These are phyloP conservation scores for Heliconius ismenius DNA, from an alignment of 2,888 invertebrate species.

Conservation along the genomic window DNA sequence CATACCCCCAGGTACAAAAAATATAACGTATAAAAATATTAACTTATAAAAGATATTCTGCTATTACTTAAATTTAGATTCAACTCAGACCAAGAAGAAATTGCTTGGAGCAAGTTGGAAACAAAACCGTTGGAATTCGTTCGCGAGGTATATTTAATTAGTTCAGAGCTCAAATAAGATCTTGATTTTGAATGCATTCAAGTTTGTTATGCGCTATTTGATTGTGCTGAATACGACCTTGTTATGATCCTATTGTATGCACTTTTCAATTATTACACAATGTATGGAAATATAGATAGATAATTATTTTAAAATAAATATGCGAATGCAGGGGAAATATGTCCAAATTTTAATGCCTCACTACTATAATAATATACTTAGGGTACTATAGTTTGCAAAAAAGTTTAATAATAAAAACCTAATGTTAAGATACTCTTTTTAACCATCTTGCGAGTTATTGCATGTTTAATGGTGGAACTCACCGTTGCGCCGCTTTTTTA, in stretches of 20 bases:
- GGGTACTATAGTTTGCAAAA: too few species aligned
- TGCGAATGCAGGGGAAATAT: too few species aligned
- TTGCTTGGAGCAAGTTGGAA: slow-evolving; percentile 49
- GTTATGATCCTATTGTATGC: not conserved
- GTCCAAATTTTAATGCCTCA: too few species aligned
- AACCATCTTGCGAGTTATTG: not conserved
- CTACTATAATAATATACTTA: too few species aligned
- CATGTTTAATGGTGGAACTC: not conserved
- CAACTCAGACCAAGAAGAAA: slow-evolving; percentile 37
- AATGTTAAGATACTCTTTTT: not conserved
- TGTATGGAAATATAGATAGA: too few species aligned
- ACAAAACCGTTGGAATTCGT: slow-evolving; percentile 48
- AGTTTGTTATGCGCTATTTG: slow-evolving; percentile 26
- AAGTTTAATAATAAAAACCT: too few species aligned
- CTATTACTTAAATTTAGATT: slow-evolving; percentile 27
- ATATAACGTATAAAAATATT: not conserved
- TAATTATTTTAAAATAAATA: too few species aligned
- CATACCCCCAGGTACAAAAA: not conserved
- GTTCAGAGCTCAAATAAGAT: slow-evolving; percentile 45
- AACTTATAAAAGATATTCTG: slow-evolving; percentile 6
- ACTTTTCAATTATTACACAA: not conserved
- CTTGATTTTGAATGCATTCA: slow-evolving; percentile 32
- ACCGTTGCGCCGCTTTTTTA: too few species aligned
- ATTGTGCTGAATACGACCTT: slow-evolving; percentile 7
- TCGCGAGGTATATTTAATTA: slow-evolving; percentile 52